Evolutionary conservation across 1,140 invertebrate species (phyloP).

Genomic region (Halesus radiatus): DNA sequence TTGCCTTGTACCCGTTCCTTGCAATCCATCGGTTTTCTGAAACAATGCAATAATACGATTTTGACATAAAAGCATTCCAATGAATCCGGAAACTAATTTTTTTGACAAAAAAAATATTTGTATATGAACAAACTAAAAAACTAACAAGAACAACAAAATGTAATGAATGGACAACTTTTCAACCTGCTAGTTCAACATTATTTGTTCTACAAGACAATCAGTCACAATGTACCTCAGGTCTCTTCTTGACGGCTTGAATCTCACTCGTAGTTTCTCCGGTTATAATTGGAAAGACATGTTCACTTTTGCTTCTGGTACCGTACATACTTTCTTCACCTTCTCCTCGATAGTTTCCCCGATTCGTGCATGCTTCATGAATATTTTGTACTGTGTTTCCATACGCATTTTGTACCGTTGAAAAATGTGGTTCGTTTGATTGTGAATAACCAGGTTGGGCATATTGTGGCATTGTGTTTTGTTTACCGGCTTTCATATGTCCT

Average conservation of each 20-base stretch:
- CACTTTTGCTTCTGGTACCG: constrained; percentile 3
- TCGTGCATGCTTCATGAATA: not conserved
- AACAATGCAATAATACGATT: not conserved
- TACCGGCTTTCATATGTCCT: not conserved
- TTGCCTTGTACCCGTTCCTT: not conserved
- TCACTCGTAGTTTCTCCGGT: not conserved
- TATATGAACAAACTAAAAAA: no score
- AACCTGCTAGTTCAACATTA: no score
- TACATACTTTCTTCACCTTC: not conserved
- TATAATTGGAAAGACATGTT: not conserved
- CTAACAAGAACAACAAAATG: no score
- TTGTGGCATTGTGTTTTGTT: not conserved
- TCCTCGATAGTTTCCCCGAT: not conserved
- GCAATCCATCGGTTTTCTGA: constrained; percentile 10
- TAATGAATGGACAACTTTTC: no score
- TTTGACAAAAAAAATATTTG: no score
- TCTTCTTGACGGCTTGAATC: not conserved
- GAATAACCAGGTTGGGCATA: not conserved
- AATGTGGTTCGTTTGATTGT: not conserved
- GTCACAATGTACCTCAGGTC: no score
- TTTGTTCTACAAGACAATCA: no score
- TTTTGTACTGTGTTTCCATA: not conserved
- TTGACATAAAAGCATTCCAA: no score
- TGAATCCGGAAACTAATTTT: no score
- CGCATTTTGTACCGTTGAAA: not conserved